Evolutionary conservation across 2,888 invertebrate genomes (phyloP).

Genomic region (Entomobrya multifasciata): DNA sequence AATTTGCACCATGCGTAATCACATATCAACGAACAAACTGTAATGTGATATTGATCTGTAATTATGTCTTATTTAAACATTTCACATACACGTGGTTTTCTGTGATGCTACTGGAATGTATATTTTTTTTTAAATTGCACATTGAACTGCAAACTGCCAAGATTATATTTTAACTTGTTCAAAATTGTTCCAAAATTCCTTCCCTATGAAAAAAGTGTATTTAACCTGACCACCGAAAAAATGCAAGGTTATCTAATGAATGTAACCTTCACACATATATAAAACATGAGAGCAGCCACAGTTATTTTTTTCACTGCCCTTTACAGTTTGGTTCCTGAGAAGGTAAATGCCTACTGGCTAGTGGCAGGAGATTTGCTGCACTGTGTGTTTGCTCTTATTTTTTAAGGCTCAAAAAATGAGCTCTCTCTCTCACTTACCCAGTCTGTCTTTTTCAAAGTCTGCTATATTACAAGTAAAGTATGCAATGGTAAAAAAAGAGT

Average conservation of each 20-base stretch:
- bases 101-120: too few species aligned
- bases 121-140: too few species aligned
- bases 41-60: too few species aligned
- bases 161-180: too few species aligned
- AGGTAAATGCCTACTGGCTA: constrained; percentile 10
- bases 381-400: background rate
- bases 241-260: constrained; percentile 13
- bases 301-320: constrained; percentile 18
- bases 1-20: too few species aligned
- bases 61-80: too few species aligned
- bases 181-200: too few species aligned
- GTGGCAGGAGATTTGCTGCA: constrained; percentile 31
- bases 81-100: too few species aligned
- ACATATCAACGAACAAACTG: too few species aligned
- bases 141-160: too few species aligned
- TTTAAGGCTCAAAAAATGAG: background rate
- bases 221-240: background rate
- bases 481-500: constrained; percentile 1
- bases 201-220: too few species aligned
- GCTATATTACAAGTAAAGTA: background rate
- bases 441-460: background rate
- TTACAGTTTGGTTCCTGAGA: constrained; percentile 10
- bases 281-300: constrained; percentile 5
- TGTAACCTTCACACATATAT: constrained; percentile 21
- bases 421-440: too few species aligned